Base-by-base conservation (phyloP, 2,888 invertebrate genomes). In the Amphipoea lucens region DNA sequence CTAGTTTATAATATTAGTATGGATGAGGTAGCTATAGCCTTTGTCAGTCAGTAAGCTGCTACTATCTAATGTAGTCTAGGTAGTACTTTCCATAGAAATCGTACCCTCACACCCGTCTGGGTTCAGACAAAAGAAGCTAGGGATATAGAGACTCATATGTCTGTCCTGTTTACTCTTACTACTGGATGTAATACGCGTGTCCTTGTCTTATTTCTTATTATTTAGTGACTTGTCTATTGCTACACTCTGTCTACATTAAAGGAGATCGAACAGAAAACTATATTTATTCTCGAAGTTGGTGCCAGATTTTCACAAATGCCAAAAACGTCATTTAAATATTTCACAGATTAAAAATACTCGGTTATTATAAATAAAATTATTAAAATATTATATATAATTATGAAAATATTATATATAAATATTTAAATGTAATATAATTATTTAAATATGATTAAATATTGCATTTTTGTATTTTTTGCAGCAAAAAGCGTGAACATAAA, bases 401-500 rank as follows among this genome's bases (percentile, higher is more conserved):
- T 20, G 7, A 54, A 54, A 20, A 54, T 54, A 54, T 54, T 54
- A 54, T 54, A 20, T 54, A 1, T 48, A 48, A 14, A 17, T 42
- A 9, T 42, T 42, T 42, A 42, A 42, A 42, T 42, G 9, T 9
- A 9, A 45, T 45, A 45, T 45, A 45, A 45, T 45, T 54, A 20
- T 54, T 20, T 20, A 54, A 54, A 23, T 54, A 54, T 54, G 3
- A 54, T 54, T 54, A 9, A 54, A 54, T 57, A 68, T 20, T 40
- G 11, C 11, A n/a, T 42, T 17, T 54, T 29, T 12, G 17, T 14
- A 1, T 54, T 66, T 51, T 66, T 81, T 60, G 14, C 79, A 80
- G 79, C 20, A 1, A 80, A 80, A 74, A 54, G 36, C n/a, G 79
- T 80, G 7, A 62, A 20, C 20, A 74, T 75, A 17, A 80, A 80